Evolutionary conservation across 2,888 invertebrate genomes (phyloP), one percentile per base, ranked within the genome.

Genomic region (Biston betularia): DNA sequence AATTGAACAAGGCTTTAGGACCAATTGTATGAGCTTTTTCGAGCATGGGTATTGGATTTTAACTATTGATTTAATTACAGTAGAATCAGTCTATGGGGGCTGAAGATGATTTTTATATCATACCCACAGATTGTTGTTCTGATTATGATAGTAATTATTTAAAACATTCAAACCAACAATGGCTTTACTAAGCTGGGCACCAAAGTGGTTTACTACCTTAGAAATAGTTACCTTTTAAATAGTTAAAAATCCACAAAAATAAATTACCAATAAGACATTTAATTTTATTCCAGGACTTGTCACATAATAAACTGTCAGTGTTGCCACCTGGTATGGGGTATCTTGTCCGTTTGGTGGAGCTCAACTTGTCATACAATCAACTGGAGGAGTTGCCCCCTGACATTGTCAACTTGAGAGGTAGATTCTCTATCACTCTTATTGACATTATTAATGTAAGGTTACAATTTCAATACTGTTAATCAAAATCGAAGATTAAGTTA

Each of bases 271-370:
- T 4, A 33, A 11, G 15, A 49, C 10, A 34, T 12, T 7, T 11
- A 6, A n/a, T 71, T n/a, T 64, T 66, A 10, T 82, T 92, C 65
- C 87, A 97, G 97, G 97, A 98, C 90, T 87, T 97, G 76, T 97
- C 97, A 44, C 94, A 96, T 90, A 98, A 98, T 91, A 94, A 95
- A 80, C 88, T 98, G 89, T 93, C 93, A 73, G 89, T 87, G 69
- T 86, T 98, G 83, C 98, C 98, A 35, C 94, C 96, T 71, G 97
- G 97, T 80, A 95, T 98, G 94, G 97, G 97, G 72, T 98, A 97
- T 89, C 89, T 98, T 86, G 97, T 97, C 70, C 95, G 97, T 77
- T 92, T 97, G 84, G 95, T 95, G 64, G 95, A 96, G 81, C 89
- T 98, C 73, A 95, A 96, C 85, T 85, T 97, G 68, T 96, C 96